Evolutionary conservation across 1,140 invertebrate species (phyloP).

Genomic region (Vanessa tameamea): DNA sequence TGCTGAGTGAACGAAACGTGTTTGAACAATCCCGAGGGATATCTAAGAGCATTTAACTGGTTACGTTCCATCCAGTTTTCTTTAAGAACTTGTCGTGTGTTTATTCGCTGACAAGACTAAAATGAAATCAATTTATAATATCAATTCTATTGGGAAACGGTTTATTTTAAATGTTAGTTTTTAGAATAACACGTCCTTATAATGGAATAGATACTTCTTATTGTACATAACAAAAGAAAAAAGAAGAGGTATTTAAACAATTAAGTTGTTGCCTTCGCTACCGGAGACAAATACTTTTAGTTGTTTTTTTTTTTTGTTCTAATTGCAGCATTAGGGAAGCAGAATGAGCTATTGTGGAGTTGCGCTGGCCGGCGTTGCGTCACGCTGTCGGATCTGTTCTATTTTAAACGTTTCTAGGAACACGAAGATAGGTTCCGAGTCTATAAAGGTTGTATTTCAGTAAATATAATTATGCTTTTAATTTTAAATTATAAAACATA

Average conservation of each 20-base stretch:
- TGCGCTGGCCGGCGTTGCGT: constrained; percentile 27
- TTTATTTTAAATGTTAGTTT: background rate
- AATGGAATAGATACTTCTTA: background rate
- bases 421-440: constrained; percentile 49
- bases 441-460: constrained; percentile 43
- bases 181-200: too few relatives aligned
- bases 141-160: background rate
- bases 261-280: constrained; percentile 31
- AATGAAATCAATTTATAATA: constrained; percentile 9
- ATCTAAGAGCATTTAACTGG: constrained; percentile 58
- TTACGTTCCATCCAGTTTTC: constrained; percentile 49
- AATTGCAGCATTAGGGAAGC: constrained; percentile 67
- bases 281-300: constrained; percentile 66
- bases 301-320: constrained; percentile 62
- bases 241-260: constrained; percentile 7
- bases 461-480: constrained; percentile 22
- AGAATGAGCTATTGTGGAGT: constrained; percentile 64
- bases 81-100: constrained; percentile 51
- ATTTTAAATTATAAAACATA: background rate
- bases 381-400: constrained; percentile 59
- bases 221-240: background rate
- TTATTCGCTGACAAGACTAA: constrained; percentile 43
- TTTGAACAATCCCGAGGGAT: constrained; percentile 56
- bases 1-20: constrained; percentile 69
- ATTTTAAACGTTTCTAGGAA: constrained; percentile 57